Evolutionary conservation across 2,797 vertebrate species (phyloP).

Genomic region (Menidia menidia): DNA sequence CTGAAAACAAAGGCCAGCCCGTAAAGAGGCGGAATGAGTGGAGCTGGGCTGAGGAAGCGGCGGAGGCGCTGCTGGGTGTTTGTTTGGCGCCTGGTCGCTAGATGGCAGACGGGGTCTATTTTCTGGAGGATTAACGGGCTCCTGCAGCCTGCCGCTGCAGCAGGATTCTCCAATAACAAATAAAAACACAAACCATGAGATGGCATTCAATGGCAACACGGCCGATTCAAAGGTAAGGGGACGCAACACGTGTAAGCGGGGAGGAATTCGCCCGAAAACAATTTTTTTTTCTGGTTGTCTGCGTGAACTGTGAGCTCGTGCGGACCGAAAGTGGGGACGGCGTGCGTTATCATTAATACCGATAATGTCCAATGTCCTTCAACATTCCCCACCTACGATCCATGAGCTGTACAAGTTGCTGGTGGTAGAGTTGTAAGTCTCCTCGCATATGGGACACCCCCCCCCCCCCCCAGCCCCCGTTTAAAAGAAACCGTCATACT

Average conservation of each 20-base stretch:
- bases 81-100: conserved; percentile 39
- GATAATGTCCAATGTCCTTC: background rate
- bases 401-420: conserved; percentile 9
- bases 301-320: conserved; percentile 6
- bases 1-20: conserved; percentile 50
- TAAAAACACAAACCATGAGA: conserved; percentile 67
- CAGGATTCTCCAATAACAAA: conserved; percentile 43
- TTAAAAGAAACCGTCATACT: conserved; percentile 14
- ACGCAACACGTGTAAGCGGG: background rate
- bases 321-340: conserved; percentile 13
- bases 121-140: conserved; percentile 61
- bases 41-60: conserved; percentile 37
- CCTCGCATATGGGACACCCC: conserved; percentile 11
- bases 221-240: conserved; percentile 80
- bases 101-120: conserved; percentile 62
- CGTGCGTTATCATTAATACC: background rate
- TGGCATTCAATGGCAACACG: conserved; percentile 81
- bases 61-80: conserved; percentile 12
- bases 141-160: conserved; percentile 39
- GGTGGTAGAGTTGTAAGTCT: conserved; percentile 13
- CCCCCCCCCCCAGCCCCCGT: conserved; percentile 19
- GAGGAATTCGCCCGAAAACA: background rate
- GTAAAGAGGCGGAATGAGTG: conserved; percentile 61
- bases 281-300: background rate
- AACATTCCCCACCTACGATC: background rate